Evolutionary conservation across 2,888 invertebrate genomes (phyloP), one percentile per base, ranked within the genome.

Genomic region (Drosophila atroscutellata): DNA sequence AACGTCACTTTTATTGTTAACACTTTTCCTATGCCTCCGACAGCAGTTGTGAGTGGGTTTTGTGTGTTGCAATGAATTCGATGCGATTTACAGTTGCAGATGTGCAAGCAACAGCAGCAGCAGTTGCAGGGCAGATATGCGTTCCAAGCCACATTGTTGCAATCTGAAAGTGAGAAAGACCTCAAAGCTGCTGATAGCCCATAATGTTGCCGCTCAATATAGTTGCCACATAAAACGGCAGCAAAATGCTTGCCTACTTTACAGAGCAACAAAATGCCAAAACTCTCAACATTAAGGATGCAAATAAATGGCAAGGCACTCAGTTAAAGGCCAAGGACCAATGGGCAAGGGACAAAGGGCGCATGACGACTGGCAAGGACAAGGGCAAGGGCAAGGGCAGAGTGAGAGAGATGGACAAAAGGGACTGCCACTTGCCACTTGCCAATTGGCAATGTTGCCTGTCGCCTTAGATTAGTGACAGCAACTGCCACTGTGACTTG

Each of bases 401-500:
- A 20, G 24, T 20, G 15, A 32, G 2, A 11, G 30, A n/a, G 6
- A n/a, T 28, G 11, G 34, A 34, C 39, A 42, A n/a, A 39, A 11
- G 2, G 42, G 11, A 20, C 20, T 42, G 45, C 20, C 24, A 45
- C 15, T 45, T 42, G 42, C 39, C 39, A 56, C 20, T 57, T 57
- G 57, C 18, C 56, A 57, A 52, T 56, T 67, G 66, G 26, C 47
- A 52, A 51, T 42, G 55, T 37, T 61, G 59, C 8, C 37, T 36
- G 58, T 26, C 45, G 32, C 28, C 37, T 51, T 28, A 37, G 58
- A 63, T 59, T 34, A 28, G 61, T 36, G 39, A 32, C 45, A 30
- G 26, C 77, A 64, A 64, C 66, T 58, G 69, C 63, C 76, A 66
- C 80, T 78, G 66, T 72, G 85, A 86, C 77, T 87, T 84, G 85